Evolutionary conservation across 2,113 vertebrate species (phyloP).

Genomic region (Cercocebus atys): DNA sequence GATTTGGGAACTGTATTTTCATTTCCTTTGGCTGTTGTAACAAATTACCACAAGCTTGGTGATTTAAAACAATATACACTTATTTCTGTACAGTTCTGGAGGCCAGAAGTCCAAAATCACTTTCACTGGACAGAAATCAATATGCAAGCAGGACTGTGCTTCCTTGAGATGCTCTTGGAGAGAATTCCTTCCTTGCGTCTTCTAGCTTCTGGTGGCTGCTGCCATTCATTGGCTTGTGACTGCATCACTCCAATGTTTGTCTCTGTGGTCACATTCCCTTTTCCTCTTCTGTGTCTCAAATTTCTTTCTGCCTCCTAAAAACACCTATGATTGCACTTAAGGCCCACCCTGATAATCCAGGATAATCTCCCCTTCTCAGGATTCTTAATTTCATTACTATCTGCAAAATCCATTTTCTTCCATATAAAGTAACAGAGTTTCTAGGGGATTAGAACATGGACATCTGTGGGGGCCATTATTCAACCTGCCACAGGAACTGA

Average conservation of each 20-base stretch:
- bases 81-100: neutral
- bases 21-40: neutral
- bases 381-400: neutral
- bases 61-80: neutral
- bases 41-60: neutral
- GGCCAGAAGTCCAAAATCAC: neutral
- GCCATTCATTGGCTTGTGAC: neutral
- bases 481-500: neutral
- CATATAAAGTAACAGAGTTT: neutral
- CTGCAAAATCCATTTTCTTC: neutral
- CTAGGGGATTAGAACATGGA: neutral
- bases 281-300: neutral
- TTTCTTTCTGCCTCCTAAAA: neutral
- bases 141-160: neutral
- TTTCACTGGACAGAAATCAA: neutral
- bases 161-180: neutral
- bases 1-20: neutral
- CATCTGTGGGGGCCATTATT: neutral
- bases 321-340: neutral
- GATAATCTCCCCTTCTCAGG: neutral
- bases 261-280: neutral
- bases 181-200: neutral
- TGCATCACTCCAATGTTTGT: neutral
- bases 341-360: neutral
- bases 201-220: neutral